A percentile compares a stretch with the other conserved stretches of the same genome.
phyloP scores from a whole-genome alignment of 1,140 invertebrate species.

The Heliconius melpomene region DNA sequence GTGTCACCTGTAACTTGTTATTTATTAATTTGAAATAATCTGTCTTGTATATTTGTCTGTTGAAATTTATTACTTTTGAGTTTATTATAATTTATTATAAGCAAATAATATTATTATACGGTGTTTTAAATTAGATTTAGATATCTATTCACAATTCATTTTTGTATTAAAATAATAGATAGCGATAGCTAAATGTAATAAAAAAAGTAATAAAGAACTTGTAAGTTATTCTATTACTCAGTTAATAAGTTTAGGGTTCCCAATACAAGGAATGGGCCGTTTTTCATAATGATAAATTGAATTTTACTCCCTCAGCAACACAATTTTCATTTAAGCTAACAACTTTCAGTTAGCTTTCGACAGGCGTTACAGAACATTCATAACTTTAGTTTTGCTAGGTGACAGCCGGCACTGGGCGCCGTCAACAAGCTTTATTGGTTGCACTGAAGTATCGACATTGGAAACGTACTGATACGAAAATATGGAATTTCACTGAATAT shows the following conservation, averaged over 20 bases:
- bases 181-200: not conserved
- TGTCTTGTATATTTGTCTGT: not conserved
- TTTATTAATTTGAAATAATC: slow-evolving; percentile 6
- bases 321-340: slow-evolving; percentile 24
- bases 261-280: not conserved
- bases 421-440: slow-evolving; percentile 40
- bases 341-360: slow-evolving; percentile 23
- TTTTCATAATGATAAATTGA: slow-evolving; percentile 14
- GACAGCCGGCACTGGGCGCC: slow-evolving; percentile 32
- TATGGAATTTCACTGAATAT: not conserved
- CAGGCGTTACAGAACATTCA: slow-evolving; percentile 29
- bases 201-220: not conserved
- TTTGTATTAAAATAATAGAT: too few species aligned
- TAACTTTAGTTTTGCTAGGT: slow-evolving; percentile 36
- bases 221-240: not conserved
- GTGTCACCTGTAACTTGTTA: not conserved
- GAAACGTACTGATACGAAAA: not conserved
- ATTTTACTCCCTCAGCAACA: slow-evolving; percentile 12
- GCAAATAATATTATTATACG: not conserved
- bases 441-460: slow-evolving; percentile 30
- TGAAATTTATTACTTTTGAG: not conserved
- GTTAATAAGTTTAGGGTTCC: not conserved
- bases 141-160: too few species aligned
- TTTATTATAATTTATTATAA: not conserved
- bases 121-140: not conserved